Evolutionary conservation across 2,888 invertebrate genomes (phyloP).

Genomic region (Erynnis tages): DNA sequence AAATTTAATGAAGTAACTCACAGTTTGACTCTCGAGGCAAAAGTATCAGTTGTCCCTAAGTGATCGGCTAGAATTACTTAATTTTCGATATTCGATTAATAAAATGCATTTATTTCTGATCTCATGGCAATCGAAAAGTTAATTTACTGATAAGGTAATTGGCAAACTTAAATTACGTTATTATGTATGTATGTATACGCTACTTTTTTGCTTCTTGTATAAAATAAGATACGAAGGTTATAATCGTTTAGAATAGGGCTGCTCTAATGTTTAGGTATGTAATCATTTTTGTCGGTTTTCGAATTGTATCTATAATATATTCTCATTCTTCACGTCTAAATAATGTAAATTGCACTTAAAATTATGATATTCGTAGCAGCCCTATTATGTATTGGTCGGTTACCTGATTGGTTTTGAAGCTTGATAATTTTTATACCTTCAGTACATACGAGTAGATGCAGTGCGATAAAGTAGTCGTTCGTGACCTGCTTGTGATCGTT

Average conservation of each 20-base stretch:
- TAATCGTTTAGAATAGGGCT: constrained; percentile 28
- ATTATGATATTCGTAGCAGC: constrained; percentile 22
- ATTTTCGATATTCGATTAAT: constrained; percentile 36
- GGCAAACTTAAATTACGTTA: constrained; percentile 37
- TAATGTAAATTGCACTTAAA: constrained; percentile 28
- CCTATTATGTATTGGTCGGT: constrained; percentile 24
- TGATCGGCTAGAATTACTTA: constrained; percentile 36
- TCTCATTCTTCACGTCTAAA: constrained; percentile 28
- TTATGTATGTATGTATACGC: constrained; percentile 3
- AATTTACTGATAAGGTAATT: constrained; percentile 42
- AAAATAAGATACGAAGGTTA: constrained; percentile 22
- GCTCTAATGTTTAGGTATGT: constrained; percentile 26
- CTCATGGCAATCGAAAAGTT: constrained; percentile 58
- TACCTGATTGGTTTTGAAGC: constrained; percentile 23
- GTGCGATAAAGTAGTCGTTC: constrained; percentile 26
- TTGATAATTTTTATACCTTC: constrained; percentile 13
- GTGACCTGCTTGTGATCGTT: neutral
- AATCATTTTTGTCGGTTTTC: constrained; percentile 26
- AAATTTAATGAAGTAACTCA: too few relatives aligned
- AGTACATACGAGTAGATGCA: constrained; percentile 14
- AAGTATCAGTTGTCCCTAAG: constrained; percentile 3
- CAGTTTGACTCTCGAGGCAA: neutral
- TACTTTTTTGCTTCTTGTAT: constrained; percentile 21
- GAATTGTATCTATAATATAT: constrained; percentile 29
- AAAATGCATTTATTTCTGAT: constrained; percentile 76